Conservation (phyloP, 2,113 vertebrate species). For the Noturus placidus region DNA sequence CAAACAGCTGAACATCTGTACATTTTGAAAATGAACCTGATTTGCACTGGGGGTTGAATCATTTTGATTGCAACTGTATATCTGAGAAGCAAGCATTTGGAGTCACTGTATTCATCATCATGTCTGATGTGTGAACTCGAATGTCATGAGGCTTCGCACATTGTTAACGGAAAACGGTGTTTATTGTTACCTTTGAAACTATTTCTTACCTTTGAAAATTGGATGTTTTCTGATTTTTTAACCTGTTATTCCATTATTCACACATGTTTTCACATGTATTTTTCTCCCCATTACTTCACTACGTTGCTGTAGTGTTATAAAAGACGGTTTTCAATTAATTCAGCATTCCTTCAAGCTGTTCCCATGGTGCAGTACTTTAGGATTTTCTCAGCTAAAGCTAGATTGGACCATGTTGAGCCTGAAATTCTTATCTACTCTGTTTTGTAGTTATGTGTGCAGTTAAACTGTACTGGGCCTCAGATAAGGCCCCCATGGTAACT, state of each 20-base stretch:
- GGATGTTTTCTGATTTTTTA: neutral
- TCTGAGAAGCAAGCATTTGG: constrained; percentile 4
- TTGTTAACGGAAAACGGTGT: neutral
- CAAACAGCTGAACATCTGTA: too few species aligned
- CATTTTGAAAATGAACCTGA: too few species aligned
- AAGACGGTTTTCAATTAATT: constrained; percentile 5
- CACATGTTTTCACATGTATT: neutral
- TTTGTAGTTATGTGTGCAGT: constrained; percentile 63
- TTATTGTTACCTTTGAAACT: neutral
- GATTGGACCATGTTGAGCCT: constrained; percentile 50
- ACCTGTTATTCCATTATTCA: neutral
- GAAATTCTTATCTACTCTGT: constrained; percentile 17
- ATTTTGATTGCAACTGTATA: neutral
- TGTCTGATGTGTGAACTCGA: neutral
- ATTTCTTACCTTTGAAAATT: neutral
- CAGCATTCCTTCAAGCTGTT: constrained; percentile 28
- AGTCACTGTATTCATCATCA: neutral
- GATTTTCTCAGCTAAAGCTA: constrained; percentile 58
- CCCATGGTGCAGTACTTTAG: constrained; percentile 57
- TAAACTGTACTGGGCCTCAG: constrained; percentile 62
- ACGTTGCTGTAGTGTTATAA: constrained; percentile 21
- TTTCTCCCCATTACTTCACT: neutral
- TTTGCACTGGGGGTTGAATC: too few species aligned
- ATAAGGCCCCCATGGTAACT: constrained; percentile 59
- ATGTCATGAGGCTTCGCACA: neutral